Conservation (phyloP, 2,888 invertebrate genomes). For the Orchesella flavescens region DNA sequence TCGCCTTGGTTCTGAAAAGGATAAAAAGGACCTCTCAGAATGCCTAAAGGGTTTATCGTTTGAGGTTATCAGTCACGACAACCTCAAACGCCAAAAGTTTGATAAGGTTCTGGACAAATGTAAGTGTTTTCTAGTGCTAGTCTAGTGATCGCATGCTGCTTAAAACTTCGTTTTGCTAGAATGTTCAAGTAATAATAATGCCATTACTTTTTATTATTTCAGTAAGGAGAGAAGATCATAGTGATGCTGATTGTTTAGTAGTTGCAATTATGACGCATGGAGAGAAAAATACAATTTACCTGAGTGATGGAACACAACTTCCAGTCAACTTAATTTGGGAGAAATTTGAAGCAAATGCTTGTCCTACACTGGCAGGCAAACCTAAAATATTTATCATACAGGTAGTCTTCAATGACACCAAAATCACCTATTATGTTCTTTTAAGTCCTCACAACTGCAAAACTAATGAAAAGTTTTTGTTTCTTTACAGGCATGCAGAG, state of each 20-base stretch:
- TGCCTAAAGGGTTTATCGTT: conserved; percentile 66
- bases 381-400: conserved; percentile 77
- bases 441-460: too few relatives aligned
- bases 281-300: conserved; percentile 67
- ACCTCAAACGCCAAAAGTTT: conserved; percentile 57
- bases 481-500: conserved; percentile 67
- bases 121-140: conserved; percentile 52
- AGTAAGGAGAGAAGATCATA: conserved; percentile 69
- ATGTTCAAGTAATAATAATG: background rate
- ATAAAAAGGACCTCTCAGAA: conserved; percentile 62
- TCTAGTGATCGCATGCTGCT: too few relatives aligned
- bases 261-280: conserved; percentile 71
- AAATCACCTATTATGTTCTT: too few relatives aligned
- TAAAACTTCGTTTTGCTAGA: too few relatives aligned
- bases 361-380: conserved; percentile 90
- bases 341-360: conserved; percentile 75
- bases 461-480: too few relatives aligned
- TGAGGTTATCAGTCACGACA: conserved; percentile 63
- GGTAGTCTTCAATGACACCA: conserved; percentile 50
- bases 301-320: conserved; percentile 66
- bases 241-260: conserved; percentile 65
- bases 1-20: conserved; percentile 67
- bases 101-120: conserved; percentile 54
- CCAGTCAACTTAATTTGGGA: conserved; percentile 70
- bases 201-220: background rate